These are phyloP conservation scores for Rhopalosiphum maidis DNA, from an alignment of 1,140 invertebrate species.

Conservation along the genomic window DNA sequence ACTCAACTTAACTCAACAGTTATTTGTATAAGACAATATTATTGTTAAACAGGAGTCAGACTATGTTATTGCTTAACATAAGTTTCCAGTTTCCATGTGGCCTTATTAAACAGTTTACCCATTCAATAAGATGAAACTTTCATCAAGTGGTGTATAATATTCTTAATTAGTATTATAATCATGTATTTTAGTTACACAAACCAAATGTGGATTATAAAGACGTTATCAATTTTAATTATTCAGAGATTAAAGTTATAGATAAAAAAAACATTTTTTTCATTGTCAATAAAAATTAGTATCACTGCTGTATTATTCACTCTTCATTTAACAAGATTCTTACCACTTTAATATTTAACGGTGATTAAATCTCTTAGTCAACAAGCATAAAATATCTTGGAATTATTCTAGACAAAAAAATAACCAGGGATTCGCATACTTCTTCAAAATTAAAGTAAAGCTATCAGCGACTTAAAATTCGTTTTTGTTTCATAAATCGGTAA, in stretches of 20 bases:
- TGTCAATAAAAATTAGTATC: background rate
- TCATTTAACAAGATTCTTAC: background rate
- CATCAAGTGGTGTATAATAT: no score
- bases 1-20: background rate
- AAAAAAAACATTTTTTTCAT: background rate
- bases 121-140: background rate
- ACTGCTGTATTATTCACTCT: background rate
- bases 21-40: background rate
- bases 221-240: background rate
- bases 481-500: background rate
- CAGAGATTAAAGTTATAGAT: background rate
- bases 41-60: background rate
- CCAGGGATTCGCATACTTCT: background rate
- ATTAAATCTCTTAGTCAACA: background rate
- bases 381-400: background rate
- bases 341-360: background rate
- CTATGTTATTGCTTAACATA: background rate
- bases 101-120: background rate
- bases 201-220: background rate
- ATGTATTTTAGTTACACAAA: background rate
- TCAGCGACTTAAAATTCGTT: background rate
- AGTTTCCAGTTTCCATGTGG: background rate
- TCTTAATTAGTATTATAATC: background rate
- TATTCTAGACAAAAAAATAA: background rate
- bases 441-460: background rate